Evolutionary conservation across 2,113 vertebrate species (phyloP), one percentile per base, ranked within the genome.

Genomic region (Neolamprologus toae): DNA sequence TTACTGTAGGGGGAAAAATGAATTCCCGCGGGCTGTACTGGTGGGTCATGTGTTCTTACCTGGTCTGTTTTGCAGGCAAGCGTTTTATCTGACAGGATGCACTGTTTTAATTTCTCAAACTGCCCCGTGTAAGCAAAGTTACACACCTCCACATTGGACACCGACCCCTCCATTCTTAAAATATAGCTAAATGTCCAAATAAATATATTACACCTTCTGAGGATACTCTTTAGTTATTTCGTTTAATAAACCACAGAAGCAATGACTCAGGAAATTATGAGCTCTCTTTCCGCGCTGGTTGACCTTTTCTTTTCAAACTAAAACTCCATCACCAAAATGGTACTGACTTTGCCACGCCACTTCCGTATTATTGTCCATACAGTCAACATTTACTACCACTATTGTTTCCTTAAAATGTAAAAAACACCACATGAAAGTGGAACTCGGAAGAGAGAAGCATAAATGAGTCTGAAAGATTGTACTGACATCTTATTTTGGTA

Each of bases 81-180:
- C 6, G 96, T 93, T 88, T 96, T 97, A 92, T 99, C 96, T 5
- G 96, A 96, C 85, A 96, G 93, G 82, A 99, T 95, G 35, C 93
- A 95, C 49, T 93, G 88, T 86, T 95, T 97, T 86, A 99, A 87
- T 88, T 98, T 93, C 5, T 98, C 98, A 84, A 98, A 94, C n/a
- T 97, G 95, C 1, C 98, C 98, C 9, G 84, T 85, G 85, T 97
- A 99, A 17, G 98, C 98, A 85, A 98, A 94, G 88, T 99, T 98
- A 88, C 98, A 99, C 19, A 98, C 90, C 82, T 96, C 96, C 49
- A 99, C 92, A 33, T 99, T 96, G 3, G 98, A 99, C 57, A 99
- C 98, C 0, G 93, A 88, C 0, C 90, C 92, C 85, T 96, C 98
- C 98, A 98, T 98, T 78, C 12, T 79, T n/a, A 28, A 68, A 53